phyloP scores from a whole-genome alignment of 2,888 invertebrate species.

The Eumerus sabulonum region DNA sequence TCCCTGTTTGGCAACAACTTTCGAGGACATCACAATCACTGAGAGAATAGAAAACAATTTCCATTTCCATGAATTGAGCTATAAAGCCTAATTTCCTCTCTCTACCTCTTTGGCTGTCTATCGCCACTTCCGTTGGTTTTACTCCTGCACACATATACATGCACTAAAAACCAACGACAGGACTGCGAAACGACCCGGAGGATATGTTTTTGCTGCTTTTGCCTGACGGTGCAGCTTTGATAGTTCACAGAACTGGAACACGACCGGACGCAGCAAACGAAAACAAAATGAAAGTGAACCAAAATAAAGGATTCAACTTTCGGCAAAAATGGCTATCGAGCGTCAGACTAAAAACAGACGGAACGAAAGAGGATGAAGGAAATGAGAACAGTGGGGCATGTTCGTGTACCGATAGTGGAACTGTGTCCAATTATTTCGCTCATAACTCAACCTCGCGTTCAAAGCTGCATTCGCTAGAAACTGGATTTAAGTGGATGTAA shows the following conservation, averaged over 20 bases:
- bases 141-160: constrained; percentile 20
- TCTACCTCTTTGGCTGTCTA: not conserved
- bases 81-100: constrained; percentile 58
- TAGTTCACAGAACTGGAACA: constrained; percentile 46
- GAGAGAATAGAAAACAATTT: constrained; percentile 67
- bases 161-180: constrained; percentile 1
- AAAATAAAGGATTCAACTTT: constrained; percentile 54
- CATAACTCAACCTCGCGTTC: constrained; percentile 32
- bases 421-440: constrained; percentile 55
- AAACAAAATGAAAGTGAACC: too few relatives aligned
- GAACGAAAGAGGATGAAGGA: constrained; percentile 20
- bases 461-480: not conserved
- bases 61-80: constrained; percentile 64
- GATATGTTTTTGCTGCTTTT: too few relatives aligned
- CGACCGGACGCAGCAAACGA: constrained; percentile 19
- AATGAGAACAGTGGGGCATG: constrained; percentile 46
- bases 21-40: constrained; percentile 60
- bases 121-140: not conserved
- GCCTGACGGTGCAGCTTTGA: constrained; percentile 28
- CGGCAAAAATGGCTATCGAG: constrained; percentile 50
- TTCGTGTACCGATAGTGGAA: constrained; percentile 29
- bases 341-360: constrained; percentile 23
- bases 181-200: too few relatives aligned
- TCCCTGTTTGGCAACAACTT: constrained; percentile 36
- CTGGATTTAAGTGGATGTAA: constrained; percentile 1